Evolutionary conservation across 2,888 invertebrate genomes (phyloP).

Genomic region (Coenonympha arcania): DNA sequence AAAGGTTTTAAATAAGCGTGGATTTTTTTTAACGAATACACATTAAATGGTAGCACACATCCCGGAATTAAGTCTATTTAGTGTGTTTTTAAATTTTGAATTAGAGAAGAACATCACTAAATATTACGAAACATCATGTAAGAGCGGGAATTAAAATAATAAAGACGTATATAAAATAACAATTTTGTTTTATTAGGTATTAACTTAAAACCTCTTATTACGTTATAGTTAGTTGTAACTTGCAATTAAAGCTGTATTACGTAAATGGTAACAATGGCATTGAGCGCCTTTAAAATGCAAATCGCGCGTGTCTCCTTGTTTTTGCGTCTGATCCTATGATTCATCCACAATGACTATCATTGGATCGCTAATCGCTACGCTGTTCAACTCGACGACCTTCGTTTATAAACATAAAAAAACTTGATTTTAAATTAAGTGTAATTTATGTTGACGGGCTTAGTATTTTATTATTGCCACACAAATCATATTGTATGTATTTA

Average conservation of each 20-base stretch:
- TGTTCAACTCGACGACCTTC: constrained; percentile 14
- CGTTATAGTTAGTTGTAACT: background rate
- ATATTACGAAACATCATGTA: too few relatives aligned
- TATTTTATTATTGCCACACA: background rate
- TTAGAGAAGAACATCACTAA: too few relatives aligned
- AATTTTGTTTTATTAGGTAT: too few relatives aligned
- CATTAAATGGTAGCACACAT: too few relatives aligned
- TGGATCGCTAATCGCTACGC: constrained; percentile 17
- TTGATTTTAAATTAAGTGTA: constrained; percentile 2
- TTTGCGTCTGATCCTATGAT: constrained; percentile 37
- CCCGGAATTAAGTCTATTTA: too few relatives aligned
- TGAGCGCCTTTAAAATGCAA: constrained; percentile 44
- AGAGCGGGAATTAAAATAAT: too few relatives aligned
- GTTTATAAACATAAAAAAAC: constrained; percentile 9
- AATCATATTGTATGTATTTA: background rate
- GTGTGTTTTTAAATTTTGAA: too few relatives aligned
- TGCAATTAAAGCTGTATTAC: constrained; percentile 20
- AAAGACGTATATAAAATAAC: too few relatives aligned
- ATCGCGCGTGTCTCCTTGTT: constrained; percentile 47
- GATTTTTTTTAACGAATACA: too few relatives aligned
- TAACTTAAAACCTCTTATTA: background rate
- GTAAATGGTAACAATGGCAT: constrained; percentile 25
- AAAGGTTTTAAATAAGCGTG: too few relatives aligned
- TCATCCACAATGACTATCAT: constrained; percentile 36
- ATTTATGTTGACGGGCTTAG: constrained; percentile 6